Conservation (phyloP, 2,797 vertebrate genomes). For the Emys orbicularis region DNA sequence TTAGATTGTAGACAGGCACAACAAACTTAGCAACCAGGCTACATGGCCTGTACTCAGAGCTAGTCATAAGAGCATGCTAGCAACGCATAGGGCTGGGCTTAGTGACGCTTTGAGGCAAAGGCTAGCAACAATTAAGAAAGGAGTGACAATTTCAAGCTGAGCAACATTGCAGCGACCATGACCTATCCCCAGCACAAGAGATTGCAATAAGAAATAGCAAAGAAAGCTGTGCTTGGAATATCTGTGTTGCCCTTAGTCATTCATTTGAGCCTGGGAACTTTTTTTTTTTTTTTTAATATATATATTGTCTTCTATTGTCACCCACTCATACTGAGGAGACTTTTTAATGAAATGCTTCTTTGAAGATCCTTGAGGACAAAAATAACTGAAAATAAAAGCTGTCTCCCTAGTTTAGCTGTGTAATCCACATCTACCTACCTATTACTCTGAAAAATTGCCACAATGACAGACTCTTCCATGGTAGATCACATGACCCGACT, state of each 20-base stretch:
- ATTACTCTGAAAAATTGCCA: neutral
- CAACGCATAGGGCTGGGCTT: conserved; percentile 8
- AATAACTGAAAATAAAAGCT: neutral
- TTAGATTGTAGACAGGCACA: neutral
- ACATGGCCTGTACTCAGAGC: neutral
- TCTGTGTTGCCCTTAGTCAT: neutral
- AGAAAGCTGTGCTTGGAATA: neutral
- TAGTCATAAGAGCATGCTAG: neutral
- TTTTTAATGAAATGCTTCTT: neutral
- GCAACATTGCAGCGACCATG: neutral
- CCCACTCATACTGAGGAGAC: neutral
- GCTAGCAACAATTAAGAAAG: neutral
- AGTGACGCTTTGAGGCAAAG: conserved; percentile 8
- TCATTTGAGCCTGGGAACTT: neutral
- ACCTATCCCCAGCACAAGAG: neutral
- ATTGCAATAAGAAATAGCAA: neutral
- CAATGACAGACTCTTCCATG: conserved; percentile 79
- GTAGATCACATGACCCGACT: conserved; percentile 85
- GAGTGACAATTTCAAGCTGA: neutral
- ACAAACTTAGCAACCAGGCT: conserved; percentile 67
- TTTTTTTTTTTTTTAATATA: neutral
- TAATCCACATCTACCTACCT: neutral
- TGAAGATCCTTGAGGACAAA: neutral
- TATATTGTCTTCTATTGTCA: neutral
- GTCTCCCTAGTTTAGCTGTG: neutral